Base-by-base conservation (phyloP, 2,888 invertebrate species). In the Heteromyza rotundicornis region DNA sequence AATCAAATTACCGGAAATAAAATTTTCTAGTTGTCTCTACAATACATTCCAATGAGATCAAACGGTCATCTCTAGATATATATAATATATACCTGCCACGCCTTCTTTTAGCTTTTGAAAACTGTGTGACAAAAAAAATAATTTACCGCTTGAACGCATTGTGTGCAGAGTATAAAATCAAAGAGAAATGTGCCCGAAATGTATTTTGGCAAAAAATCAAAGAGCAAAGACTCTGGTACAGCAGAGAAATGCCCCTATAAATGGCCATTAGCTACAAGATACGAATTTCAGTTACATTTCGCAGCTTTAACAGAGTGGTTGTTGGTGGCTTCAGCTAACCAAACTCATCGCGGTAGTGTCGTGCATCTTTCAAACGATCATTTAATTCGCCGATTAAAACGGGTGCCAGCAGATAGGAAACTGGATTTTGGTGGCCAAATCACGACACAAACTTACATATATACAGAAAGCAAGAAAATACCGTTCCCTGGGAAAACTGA, bases 261-360 rank as follows among this genome's bases (percentile, higher is more conserved):
- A 78, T 70, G 65, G 61, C 23, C 57, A 50, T 57, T 56, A 63
- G 56, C 66, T 60, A 58, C 66, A 55, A 59, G 57, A 58, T 57
- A 65, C 51, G 23, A 52, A 57, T 68, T 72, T 76, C 68, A 76
- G 76, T 76, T 68, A 17, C 24, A 49, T 20, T 60, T 40, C 50
- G 66, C 55, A 57, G 60, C 64, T 64, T 65, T 40, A 61, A 60
- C 56, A 49, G 69, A 50, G 8, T 24, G 44, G 59, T 57, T 56
- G 55, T 63, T 36, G 24, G 63, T 14, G 51, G 40, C 17, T 60
- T 54, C 54, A 60, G 62, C 57, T 57, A 20, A 24, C 23, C 16
- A 44, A 40, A 36, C 27, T 7, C 19, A 16, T 7, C 24, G 61
- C 53, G 52, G 20, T 40, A 57, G 54, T 55, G 67, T 56, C 53